Conservation (phyloP, 1,140 invertebrate species). For the Dysdera silvatica region DNA sequence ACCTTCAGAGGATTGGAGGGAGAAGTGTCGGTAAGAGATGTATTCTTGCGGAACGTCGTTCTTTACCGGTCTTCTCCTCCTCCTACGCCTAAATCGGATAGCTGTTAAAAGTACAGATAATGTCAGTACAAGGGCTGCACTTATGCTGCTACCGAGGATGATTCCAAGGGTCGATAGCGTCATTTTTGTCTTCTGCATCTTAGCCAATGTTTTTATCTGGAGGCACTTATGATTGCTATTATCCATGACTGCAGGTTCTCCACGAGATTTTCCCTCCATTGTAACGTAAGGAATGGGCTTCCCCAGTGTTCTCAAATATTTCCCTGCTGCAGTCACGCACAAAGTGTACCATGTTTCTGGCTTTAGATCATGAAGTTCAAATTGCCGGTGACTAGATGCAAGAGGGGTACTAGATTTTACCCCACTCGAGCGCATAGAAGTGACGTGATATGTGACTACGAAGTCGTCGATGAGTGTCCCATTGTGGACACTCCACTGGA, state of each 20-base stretch:
- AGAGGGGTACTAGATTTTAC: slow-evolving; percentile 40
- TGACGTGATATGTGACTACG: slow-evolving; percentile 70
- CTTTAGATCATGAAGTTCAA: slow-evolving; percentile 60
- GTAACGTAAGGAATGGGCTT: slow-evolving; percentile 33
- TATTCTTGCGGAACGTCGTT: slow-evolving; percentile 56
- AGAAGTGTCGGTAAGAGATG: slow-evolving; percentile 57
- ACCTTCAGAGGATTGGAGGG: slow-evolving; percentile 43
- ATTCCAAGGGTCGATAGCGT: slow-evolving; percentile 54
- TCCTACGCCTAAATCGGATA: slow-evolving; percentile 74
- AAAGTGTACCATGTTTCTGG: slow-evolving; percentile 71
- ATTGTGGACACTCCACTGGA: slow-evolving; percentile 82
- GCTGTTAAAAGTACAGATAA: slow-evolving; percentile 73
- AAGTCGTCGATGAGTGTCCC: slow-evolving; percentile 74
- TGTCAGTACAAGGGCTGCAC: slow-evolving; percentile 72
- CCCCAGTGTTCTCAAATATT: slow-evolving; percentile 47
- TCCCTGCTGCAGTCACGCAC: slow-evolving; percentile 71
- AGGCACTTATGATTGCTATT: slow-evolving; percentile 35
- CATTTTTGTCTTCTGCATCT: slow-evolving; percentile 32
- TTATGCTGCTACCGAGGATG: slow-evolving; percentile 74
- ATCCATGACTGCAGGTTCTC: slow-evolving; percentile 15
- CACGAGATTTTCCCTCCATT: slow-evolving; percentile 18
- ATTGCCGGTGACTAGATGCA: slow-evolving; percentile 58
- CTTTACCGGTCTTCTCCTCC: slow-evolving; percentile 51
- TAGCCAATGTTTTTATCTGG: slow-evolving; percentile 33
- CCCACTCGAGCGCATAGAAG: slow-evolving; percentile 51